Evolutionary conservation across 2,113 vertebrate species (phyloP).

Genomic region (Pontoporia blainvillei): DNA sequence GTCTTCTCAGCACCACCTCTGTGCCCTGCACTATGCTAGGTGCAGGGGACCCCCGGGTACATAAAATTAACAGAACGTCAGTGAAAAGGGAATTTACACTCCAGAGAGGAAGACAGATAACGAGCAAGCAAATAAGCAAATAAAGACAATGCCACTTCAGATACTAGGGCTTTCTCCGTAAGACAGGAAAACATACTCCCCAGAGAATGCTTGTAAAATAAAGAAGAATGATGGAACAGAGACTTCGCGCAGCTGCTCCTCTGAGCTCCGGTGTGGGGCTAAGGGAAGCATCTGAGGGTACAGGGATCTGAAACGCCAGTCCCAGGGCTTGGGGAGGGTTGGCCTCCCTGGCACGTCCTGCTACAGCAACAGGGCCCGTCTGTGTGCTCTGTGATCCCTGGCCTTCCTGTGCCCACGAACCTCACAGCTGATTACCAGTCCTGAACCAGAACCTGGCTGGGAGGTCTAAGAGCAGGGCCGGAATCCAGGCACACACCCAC

Average conservation of each 20-base stretch:
- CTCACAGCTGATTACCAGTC: not conserved
- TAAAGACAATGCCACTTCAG: rapidly evolving
- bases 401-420: not conserved
- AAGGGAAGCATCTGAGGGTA: not conserved
- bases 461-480: rapidly evolving
- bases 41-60: not conserved
- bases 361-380: not conserved
- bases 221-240: rapidly evolving
- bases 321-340: rapidly evolving
- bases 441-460: not conserved
- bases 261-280: rapidly evolving
- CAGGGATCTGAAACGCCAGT: not conserved
- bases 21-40: not conserved
- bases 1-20: not conserved
- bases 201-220: not conserved
- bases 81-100: too few species aligned
- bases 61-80: not conserved
- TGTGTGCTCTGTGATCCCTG: not conserved
- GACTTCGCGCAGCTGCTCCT: not conserved
- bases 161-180: not conserved
- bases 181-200: not conserved
- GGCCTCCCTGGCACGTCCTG: not conserved
- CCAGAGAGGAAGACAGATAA: not conserved
- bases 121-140: not conserved
- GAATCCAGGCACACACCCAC: not conserved